These are phyloP conservation scores for Melieria crassipennis DNA, from an alignment of 2,888 invertebrate species.

Conservation along the genomic window DNA sequence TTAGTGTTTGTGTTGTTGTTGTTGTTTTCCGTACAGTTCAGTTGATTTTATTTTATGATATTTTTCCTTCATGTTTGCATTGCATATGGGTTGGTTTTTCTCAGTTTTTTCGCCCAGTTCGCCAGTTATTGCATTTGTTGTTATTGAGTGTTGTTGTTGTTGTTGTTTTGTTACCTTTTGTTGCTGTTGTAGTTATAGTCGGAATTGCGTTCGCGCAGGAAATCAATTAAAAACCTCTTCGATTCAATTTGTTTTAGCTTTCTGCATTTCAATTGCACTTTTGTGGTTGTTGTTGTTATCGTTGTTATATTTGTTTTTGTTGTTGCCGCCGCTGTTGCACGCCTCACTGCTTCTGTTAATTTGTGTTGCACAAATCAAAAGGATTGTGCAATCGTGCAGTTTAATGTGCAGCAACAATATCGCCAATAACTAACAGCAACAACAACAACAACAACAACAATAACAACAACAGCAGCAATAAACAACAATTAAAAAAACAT, in stretches of 20 bases:
- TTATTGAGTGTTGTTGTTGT: not conserved
- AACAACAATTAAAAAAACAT: not conserved
- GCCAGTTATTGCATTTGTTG: not conserved
- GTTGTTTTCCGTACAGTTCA: not conserved
- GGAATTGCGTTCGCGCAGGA: not conserved
- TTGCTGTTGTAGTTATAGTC: slow-evolving; percentile 2
- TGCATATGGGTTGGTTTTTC: slow-evolving; percentile 2
- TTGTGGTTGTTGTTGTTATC: slow-evolving; percentile 33
- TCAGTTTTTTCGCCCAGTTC: no score
- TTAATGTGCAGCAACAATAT: no score
- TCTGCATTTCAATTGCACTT: slow-evolving; percentile 20
- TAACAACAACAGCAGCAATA: slow-evolving; percentile 2
- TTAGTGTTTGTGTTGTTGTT: no score
- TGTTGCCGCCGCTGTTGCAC: not conserved
- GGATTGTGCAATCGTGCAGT: no score
- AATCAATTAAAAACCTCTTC: slow-evolving; percentile 33
- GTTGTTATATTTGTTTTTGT: not conserved
- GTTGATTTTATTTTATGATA: not conserved
- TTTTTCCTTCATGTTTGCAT: slow-evolving; percentile 37
- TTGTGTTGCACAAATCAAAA: slow-evolving; percentile 1
- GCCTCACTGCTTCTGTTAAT: slow-evolving; percentile 40
- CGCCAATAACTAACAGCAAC: no score
- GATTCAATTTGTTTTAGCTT: no score
- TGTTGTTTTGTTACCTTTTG: slow-evolving; percentile 15
- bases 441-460: no score